Evolutionary conservation across 2,797 vertebrate species (phyloP).

Genomic region (Cephalopachus bancanus): DNA sequence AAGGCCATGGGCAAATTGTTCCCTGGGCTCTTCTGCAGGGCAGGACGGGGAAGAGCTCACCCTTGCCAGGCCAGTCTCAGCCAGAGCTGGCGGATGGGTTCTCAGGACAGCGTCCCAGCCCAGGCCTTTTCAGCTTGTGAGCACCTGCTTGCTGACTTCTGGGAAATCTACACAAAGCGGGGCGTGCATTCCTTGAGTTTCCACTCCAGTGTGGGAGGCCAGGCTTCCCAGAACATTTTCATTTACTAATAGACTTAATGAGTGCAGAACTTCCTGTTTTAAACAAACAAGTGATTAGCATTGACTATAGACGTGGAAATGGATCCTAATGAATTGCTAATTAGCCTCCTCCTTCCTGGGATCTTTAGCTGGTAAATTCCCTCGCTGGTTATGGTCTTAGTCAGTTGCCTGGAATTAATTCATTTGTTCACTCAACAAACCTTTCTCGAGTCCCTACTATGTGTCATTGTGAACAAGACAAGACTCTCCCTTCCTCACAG

Average conservation of each 20-base stretch:
- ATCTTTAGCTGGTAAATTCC: slow-evolving; percentile 68
- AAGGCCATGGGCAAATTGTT: not conserved
- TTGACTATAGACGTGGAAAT: slow-evolving; percentile 80
- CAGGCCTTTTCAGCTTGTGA: not conserved
- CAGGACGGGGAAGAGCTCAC: not conserved
- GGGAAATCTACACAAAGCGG: not conserved
- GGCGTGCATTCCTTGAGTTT: slow-evolving; percentile 28
- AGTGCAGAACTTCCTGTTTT: slow-evolving; percentile 81
- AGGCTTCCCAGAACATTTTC: slow-evolving; percentile 76
- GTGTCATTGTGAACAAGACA: not conserved
- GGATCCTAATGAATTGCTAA: slow-evolving; percentile 85
- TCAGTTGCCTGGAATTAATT: not conserved
- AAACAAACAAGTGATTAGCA: slow-evolving; percentile 87
- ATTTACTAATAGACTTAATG: slow-evolving; percentile 84
- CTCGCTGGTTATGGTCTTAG: slow-evolving; percentile 47
- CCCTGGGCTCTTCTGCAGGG: not conserved
- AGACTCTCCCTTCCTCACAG: not conserved
- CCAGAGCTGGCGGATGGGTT: not conserved
- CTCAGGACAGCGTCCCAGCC: not conserved
- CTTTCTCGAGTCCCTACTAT: slow-evolving; percentile 56
- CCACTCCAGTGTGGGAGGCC: slow-evolving; percentile 71
- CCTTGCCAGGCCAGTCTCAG: not conserved
- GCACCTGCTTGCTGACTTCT: not conserved
- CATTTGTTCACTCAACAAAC: not conserved
- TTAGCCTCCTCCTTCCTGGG: slow-evolving; percentile 76